Percentiles rank a stretch among this genome's conserved stretches.
These are phyloP conservation scores for Rhegmatorhina hoffmannsi DNA, from an alignment of 2,113 vertebrate genomes.

Conservation along the genomic window DNA sequence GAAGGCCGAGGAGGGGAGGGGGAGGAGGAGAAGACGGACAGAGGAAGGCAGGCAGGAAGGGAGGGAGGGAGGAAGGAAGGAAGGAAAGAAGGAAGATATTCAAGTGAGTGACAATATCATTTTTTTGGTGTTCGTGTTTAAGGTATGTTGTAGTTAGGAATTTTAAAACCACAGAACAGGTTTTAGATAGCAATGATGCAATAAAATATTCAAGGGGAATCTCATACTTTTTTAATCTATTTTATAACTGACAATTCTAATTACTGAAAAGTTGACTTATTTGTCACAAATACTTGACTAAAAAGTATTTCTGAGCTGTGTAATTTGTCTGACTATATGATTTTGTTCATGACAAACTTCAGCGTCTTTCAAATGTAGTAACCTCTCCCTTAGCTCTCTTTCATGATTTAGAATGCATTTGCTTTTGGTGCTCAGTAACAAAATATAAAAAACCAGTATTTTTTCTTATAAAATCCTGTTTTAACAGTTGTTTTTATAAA, in stretches of 20 bases:
- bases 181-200: neutral
- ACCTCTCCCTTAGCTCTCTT: neutral
- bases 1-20: neutral
- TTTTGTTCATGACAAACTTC: neutral
- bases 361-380: neutral
- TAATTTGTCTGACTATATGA: neutral
- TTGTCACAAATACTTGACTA: neutral
- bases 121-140: neutral
- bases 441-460: neutral
- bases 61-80: neutral
- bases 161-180: neutral
- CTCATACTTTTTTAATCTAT: neutral
- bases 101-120: neutral
- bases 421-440: neutral
- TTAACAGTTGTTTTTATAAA: neutral
- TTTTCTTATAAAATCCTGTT: neutral
- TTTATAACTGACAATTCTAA: neutral
- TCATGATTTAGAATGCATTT: neutral
- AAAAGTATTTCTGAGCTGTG: neutral
- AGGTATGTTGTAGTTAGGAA: neutral
- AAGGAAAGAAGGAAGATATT: neutral
- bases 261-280: neutral
- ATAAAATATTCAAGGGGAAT: neutral
- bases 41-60: neutral
- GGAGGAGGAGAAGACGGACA: neutral